Evolutionary conservation across 2,888 invertebrate species (phyloP), one percentile per base, ranked within the genome.

Genomic region (Penaeus monodon): DNA sequence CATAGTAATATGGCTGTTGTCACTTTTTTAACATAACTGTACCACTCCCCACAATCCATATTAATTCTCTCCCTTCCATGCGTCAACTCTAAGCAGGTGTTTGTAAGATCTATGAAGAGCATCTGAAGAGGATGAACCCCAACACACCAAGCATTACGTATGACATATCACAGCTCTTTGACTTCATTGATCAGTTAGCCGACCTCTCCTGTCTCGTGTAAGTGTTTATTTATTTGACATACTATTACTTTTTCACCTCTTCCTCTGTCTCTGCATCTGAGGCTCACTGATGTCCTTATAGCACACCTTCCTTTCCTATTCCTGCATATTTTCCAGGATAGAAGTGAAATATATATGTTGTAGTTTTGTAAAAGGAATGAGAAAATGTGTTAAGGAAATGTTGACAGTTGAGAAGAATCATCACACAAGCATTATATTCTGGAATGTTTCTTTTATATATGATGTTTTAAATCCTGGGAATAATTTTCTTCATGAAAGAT

Each of bases 31-130:
- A 57, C 57, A 57, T 57, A 57, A 20, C 57, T 14, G 57, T 57
- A 57, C 57, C 57, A 57, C 57, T 57, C 57, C 57, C 57, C 44
- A 68, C 44, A 14, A 27, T 14, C 49, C 57, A 77, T 77, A 77
- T 77, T 77, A 77, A 77, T 29, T 27, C 27, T 77, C 7, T 57
- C 57, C 57, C 65, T n/a, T 80, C 14, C 33, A 66, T 38, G 38
- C 65, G 33, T 78, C 44, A 82, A 20, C 64, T 78, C 70, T 81
- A 83, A 85, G 84, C 91, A 95, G 95, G 95, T 65, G 98, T 99
- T 22, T 99, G 99, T 92, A 99, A 99, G 93, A 99, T 99, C 90
- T 99, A 98, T 92, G 99, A 99, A 92, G 99, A 99, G 92, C 99
- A 99, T 93, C 93, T 99, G 91, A 99, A 99, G 92, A 94, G 97